phyloP scores from a whole-genome alignment of 2,888 invertebrate genomes.

The Calameuta pallipes region DNA sequence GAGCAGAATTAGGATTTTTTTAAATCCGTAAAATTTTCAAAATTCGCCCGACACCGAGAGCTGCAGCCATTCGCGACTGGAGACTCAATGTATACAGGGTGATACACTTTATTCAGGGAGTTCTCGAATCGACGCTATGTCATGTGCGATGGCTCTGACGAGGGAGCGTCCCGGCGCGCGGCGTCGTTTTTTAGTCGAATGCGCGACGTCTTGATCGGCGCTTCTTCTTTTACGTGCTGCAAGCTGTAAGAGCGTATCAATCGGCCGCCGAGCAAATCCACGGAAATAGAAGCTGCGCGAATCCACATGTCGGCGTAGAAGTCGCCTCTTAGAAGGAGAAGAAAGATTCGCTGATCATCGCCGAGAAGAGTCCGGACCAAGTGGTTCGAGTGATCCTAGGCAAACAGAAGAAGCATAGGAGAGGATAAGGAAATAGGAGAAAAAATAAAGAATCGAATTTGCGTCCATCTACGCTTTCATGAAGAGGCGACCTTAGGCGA shows the following conservation, averaged over 20 bases:
- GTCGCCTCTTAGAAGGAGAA: neutral
- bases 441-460: neutral
- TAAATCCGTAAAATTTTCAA: neutral
- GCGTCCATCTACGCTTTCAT: neutral
- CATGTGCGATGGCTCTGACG: constrained; percentile 1
- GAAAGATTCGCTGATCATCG: neutral
- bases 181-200: constrained; percentile 35
- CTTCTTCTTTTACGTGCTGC: constrained; percentile 12
- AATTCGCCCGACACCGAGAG: too few species aligned
- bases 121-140: neutral
- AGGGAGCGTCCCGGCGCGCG: constrained; percentile 6
- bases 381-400: neutral
- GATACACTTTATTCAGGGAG: neutral
- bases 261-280: neutral
- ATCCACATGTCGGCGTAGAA: neutral
- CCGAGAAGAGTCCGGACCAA: neutral
- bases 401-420: neutral
- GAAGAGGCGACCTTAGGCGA: neutral
- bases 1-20: neutral
- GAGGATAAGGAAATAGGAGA: neutral
- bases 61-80: too few species aligned
- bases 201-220: constrained; percentile 32
- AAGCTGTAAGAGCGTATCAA: neutral
- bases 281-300: neutral
- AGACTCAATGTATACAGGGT: neutral